Evolutionary conservation across 2,888 invertebrate genomes (phyloP).

Genomic region (Empis livida): DNA sequence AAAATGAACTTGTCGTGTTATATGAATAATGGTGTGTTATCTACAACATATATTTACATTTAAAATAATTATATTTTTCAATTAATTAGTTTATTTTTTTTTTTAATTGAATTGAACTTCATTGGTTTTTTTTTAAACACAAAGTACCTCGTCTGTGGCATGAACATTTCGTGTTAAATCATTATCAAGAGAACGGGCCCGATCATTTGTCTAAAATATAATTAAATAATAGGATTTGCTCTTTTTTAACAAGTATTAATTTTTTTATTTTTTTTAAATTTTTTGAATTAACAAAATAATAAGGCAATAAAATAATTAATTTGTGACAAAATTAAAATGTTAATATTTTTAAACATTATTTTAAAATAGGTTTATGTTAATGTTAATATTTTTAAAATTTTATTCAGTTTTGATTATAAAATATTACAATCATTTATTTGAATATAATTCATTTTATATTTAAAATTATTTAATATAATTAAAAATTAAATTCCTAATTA

Average conservation of each 20-base stretch:
- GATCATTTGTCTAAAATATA: slow-evolving; percentile 36
- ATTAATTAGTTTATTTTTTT: not conserved
- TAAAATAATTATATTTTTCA: not conserved
- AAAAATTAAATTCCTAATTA: not conserved
- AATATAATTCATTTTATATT: too few species aligned
- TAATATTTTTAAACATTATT: too few species aligned
- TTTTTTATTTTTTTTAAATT: not conserved
- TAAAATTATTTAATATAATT: not conserved
- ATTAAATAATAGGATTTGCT: slow-evolving; percentile 6
- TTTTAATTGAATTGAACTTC: not conserved
- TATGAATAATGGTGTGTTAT: not conserved
- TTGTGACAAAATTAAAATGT: too few species aligned
- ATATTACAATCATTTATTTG: not conserved
- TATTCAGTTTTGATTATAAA: too few species aligned
- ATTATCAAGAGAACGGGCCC: slow-evolving; percentile 36
- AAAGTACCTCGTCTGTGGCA: slow-evolving; percentile 40
- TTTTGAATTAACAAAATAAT: not conserved
- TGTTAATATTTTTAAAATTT: too few species aligned
- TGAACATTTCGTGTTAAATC: slow-evolving; percentile 38
- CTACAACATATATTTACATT: not conserved
- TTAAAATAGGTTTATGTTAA: too few species aligned
- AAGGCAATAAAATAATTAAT: too few species aligned
- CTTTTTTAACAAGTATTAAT: too few species aligned
- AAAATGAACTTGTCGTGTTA: too few species aligned
- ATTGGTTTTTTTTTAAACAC: slow-evolving; percentile 19